Conservation (phyloP, 2,113 vertebrate species). For the Perca schrenkii region DNA sequence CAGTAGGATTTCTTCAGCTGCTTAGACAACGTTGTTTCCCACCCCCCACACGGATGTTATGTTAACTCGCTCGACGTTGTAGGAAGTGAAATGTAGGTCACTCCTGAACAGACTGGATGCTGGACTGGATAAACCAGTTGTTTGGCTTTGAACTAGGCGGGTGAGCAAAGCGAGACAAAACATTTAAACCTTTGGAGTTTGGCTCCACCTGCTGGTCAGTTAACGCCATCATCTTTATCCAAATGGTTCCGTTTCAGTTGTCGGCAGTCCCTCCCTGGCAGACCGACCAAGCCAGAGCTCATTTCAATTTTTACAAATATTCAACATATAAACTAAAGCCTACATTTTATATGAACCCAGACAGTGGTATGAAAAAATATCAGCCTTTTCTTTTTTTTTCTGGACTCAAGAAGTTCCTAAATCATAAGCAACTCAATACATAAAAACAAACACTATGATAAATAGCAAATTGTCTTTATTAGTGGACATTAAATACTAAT, state of each 20-base stretch:
- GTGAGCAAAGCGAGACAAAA: background rate
- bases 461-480: constrained; percentile 68
- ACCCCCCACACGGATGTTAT: background rate
- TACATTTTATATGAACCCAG: background rate
- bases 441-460: background rate
- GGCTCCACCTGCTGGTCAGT: constrained; percentile 49
- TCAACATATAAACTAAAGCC: background rate
- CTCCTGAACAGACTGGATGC: background rate
- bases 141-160: constrained; percentile 1
- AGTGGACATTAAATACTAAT: constrained; percentile 33
- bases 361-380: background rate
- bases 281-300: background rate
- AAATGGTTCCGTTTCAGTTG: background rate
- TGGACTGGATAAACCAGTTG: constrained; percentile 22
- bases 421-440: background rate
- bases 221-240: background rate
- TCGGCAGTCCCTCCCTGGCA: background rate
- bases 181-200: background rate
- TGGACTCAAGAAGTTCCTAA: background rate
- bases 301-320: no score
- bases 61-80: background rate
- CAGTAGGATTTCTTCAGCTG: background rate
- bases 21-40: background rate
- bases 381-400: background rate
- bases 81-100: constrained; percentile 9